These are phyloP conservation scores for Cancer borealis DNA, from an alignment of 2,888 invertebrate species.

Conservation along the genomic window DNA sequence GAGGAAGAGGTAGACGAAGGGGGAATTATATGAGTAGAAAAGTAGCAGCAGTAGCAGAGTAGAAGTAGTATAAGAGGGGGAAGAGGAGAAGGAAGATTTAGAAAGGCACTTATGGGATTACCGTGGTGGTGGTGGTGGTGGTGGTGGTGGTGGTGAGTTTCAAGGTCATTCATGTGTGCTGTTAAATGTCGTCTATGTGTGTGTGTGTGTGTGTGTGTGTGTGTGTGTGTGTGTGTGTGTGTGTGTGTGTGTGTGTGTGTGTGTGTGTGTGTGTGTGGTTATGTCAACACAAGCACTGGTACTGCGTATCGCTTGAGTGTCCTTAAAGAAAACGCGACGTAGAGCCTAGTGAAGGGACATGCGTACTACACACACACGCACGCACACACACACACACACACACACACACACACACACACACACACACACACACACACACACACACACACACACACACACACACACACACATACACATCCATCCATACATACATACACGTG, in stretches of 20 bases:
- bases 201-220: not conserved
- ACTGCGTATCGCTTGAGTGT: not conserved
- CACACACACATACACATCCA: too few species aligned
- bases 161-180: not conserved
- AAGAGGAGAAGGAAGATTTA: not conserved
- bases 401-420: too few species aligned
- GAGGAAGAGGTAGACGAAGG: not conserved
- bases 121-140: too few species aligned
- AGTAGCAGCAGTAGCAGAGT: too few species aligned
- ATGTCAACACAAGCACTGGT: constrained; percentile 9
- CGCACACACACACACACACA: not conserved
- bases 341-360: not conserved
- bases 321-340: not conserved
- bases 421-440: too few species aligned
- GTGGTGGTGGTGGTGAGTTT: not conserved
- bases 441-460: too few species aligned
- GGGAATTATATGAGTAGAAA: too few species aligned
- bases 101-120: too few species aligned
- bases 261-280: not conserved
- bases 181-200: not conserved
- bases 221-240: not conserved
- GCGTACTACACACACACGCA: not conserved
- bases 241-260: not conserved
- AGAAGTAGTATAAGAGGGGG: not conserved
- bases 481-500: too few species aligned